Base-by-base conservation (phyloP, 1,140 invertebrate species). In the Dryas iulia region DNA sequence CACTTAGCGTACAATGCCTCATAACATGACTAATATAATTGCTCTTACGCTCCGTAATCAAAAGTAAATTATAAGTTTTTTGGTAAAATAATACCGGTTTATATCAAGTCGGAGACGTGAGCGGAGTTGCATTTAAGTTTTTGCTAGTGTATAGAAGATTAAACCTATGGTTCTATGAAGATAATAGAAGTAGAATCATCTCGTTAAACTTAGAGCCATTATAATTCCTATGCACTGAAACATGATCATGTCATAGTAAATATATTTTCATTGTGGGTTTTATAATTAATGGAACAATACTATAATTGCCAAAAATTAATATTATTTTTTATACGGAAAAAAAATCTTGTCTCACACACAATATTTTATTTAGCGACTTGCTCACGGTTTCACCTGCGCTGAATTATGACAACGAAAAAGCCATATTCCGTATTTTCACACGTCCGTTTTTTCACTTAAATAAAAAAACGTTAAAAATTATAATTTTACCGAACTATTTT, bases 1-100 rank as follows among this genome's bases (percentile, higher is more conserved):
- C 73, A 79, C 70, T 78, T 75, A 52, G 61, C 76, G 78, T 76
- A 81, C 78, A 86, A 83, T 84, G 76, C 78, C 81, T 70, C 68
- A 67, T 82, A 76, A 80, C 73, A 82, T 86, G 81, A 81, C 76
- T 85, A 82, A 83, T 75, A 76, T 87, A 88, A 90, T 88, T 86
- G 80, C 67, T 72, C 73, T 62, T 72, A 71, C 66, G 39, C 72
- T 80, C 76, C 84, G 70, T 84, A 87, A 88, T 90, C 79, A 87
- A 76, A 77, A 74, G 61, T 65, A 77, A 80, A 90, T 88, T 87
- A 84, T 73, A 81, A 78, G 69, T 78, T 74, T 86, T 87, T 87
- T 76, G 53, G 72, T 35, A 31, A 71, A 79, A 79, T 84, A 79
- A 80, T 66, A 59, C 64, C 57, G 56, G 64, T 59, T 31, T 33